Percentiles rank a stretch among this genome's conserved stretches.
Evolutionary conservation across 2,888 invertebrate genomes (phyloP).

Genomic region (Malacosoma neustria): DNA sequence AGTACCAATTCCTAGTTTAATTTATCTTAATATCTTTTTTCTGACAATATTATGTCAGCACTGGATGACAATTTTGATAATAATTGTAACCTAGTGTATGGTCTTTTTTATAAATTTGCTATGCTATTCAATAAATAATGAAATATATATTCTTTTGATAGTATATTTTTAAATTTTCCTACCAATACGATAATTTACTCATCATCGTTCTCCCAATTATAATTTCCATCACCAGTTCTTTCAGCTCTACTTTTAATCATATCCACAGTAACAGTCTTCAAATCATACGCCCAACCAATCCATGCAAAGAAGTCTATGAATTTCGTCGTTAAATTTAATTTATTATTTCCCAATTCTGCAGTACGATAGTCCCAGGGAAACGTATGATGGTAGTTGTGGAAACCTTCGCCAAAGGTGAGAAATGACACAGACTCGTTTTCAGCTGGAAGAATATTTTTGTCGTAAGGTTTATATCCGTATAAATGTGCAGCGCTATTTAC

Average conservation of each 20-base stretch:
- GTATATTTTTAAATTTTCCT: no score
- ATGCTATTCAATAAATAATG: no score
- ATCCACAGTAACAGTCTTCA: conserved; percentile 27
- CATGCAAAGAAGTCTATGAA: conserved; percentile 39
- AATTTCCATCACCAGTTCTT: conserved; percentile 35
- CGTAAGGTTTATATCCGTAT: conserved; percentile 58
- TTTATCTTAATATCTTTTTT: no score
- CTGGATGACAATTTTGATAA: no score
- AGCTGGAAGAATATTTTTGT: conserved; percentile 33
- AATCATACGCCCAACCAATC: conserved; percentile 41
- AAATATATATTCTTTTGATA: no score
- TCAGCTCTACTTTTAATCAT: conserved; percentile 20
- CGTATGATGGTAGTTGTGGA: conserved; percentile 40
- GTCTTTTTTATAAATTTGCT: no score
- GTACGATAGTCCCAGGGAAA: conserved; percentile 45
- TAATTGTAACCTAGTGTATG: no score
- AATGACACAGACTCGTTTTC: conserved; percentile 24
- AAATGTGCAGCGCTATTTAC: conserved; percentile 79
- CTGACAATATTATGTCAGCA: no score
- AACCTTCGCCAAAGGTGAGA: conserved; percentile 34
- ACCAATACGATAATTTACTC: background rate
- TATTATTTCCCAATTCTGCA: conserved; percentile 37
- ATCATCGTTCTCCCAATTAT: conserved; percentile 3
- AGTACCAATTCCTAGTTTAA: no score
- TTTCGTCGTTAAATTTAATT: conserved; percentile 28